Base-by-base conservation (phyloP, 2,888 invertebrate genomes). In the Nomada lathburiana region DNA sequence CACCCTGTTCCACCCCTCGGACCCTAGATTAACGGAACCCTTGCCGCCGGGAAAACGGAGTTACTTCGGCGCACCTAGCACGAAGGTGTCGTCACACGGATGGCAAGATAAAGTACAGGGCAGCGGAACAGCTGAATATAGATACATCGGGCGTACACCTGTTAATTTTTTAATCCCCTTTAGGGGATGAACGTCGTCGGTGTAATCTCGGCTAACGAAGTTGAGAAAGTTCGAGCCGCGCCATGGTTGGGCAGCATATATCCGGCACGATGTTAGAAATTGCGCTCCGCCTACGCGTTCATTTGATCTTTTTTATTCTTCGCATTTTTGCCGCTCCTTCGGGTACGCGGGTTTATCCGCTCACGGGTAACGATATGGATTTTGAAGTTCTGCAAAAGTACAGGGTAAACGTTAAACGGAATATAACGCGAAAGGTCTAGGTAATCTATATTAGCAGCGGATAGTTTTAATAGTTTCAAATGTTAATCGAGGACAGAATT, bases 1-100 rank as follows among this genome's bases (percentile, higher is more conserved):
- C 57, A 55, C 64, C 47, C 42, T 80, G 83, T 86, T 87, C 89
- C 88, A 83, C 89, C 89, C 90, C 89, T 89, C 84, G 90, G 92
- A 91, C 90, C 90, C 90, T 90, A 90, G 93, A 93, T 93, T 93
- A 93, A 92, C 92, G 90, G 91, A 92, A 91, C 92, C 93, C 92
- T 92, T 90, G 90, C 88, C 84, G 76, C 86, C 88, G 85, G 86
- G 91, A 89, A 89, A 91, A 91, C 90, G 90, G 91, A 92, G 90
- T 88, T 85, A 88, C 85, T 87, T 86, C 88, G 89, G 86, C 91
- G 90, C 91, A 92, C 92, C 92, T 92, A 92, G 88, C 88, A 84
- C 89, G 86, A 91, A 92, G 91, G 90, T 92, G 88, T 89, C 89
- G 90, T 88, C 90, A 85, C 88, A 87, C 88, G 75, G 84, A 84